Conservation (phyloP, 2,797 vertebrate species). For the Pseudocheirus occidentalis region DNA sequence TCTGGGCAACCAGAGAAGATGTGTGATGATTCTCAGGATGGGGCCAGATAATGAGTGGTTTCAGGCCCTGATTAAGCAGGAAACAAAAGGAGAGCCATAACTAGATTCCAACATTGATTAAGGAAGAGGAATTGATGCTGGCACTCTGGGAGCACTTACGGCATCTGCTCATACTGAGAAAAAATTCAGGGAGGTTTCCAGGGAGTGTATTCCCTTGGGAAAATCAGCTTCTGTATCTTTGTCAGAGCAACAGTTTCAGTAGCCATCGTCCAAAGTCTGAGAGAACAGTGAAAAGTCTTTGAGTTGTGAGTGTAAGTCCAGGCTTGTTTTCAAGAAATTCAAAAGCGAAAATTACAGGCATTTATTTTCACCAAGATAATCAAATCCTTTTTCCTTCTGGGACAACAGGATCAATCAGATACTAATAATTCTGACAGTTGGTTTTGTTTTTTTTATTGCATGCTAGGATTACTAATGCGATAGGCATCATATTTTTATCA, state of each 20-base stretch:
- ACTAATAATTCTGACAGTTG: not conserved
- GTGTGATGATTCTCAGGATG: constrained; percentile 16
- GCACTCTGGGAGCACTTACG: constrained; percentile 9
- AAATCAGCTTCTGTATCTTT: not conserved
- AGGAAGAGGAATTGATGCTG: constrained; percentile 14
- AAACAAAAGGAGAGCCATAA: constrained; percentile 27
- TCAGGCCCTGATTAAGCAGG: constrained; percentile 1
- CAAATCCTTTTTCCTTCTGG: constrained; percentile 46
- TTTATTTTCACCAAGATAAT: constrained; percentile 44
- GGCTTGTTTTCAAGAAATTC: not conserved
- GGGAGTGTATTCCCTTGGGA: constrained; percentile 2
- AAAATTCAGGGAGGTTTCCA: constrained; percentile 2
- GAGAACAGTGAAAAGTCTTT: constrained; percentile 21
- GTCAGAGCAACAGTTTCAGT: constrained; percentile 30
- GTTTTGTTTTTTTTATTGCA: constrained; percentile 17
- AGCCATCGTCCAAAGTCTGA: constrained; percentile 26
- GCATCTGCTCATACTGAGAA: constrained; percentile 1
- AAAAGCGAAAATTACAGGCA: constrained; percentile 12
- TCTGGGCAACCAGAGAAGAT: not conserved
- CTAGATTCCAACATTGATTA: not conserved
- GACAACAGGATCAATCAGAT: constrained; percentile 21
- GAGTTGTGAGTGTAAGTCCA: constrained; percentile 20
- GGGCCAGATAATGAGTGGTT: constrained; percentile 1
- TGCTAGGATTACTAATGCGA: constrained; percentile 24
- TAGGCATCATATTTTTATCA: not conserved